Percentiles rank a stretch among this genome's conserved stretches.
phyloP scores from a whole-genome alignment of 1,140 invertebrate genomes.

The Eurytemora carolleeae region DNA sequence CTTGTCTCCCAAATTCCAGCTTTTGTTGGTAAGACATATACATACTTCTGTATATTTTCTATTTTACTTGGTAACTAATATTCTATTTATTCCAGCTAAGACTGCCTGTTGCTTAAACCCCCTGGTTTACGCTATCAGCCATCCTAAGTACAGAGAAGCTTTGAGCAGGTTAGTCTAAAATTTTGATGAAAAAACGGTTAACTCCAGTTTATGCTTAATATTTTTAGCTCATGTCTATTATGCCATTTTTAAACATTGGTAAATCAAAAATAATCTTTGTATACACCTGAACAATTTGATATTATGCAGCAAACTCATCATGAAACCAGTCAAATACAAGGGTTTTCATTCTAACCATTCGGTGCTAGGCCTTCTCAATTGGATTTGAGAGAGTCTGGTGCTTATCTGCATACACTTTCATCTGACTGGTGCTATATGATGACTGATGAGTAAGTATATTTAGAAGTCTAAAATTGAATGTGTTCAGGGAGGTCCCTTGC shows the following conservation, averaged over 20 bases:
- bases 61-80: no score
- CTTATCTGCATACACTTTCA: no score
- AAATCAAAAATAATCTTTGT: not conserved
- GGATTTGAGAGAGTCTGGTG: no score
- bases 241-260: not conserved
- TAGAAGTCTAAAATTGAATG: not conserved
- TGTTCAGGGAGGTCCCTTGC: conserved; percentile 11
- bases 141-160: conserved; percentile 20
- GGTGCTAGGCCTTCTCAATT: no score
- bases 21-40: no score
- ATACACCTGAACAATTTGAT: no score
- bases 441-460: not conserved
- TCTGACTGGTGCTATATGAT: not conserved
- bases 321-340: no score
- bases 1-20: conserved; percentile 17
- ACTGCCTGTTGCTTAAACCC: conserved; percentile 21
- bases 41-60: no score
- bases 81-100: no score
- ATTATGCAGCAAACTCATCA: no score
- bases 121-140: conserved; percentile 21
- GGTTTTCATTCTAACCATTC: no score
- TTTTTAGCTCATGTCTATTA: no score
- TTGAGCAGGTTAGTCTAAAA: conserved; percentile 1
- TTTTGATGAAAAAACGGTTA: not conserved
- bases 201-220: not conserved